Evolutionary conservation across 2,113 vertebrate genomes (phyloP).

Genomic region (Pterocles burchelli): DNA sequence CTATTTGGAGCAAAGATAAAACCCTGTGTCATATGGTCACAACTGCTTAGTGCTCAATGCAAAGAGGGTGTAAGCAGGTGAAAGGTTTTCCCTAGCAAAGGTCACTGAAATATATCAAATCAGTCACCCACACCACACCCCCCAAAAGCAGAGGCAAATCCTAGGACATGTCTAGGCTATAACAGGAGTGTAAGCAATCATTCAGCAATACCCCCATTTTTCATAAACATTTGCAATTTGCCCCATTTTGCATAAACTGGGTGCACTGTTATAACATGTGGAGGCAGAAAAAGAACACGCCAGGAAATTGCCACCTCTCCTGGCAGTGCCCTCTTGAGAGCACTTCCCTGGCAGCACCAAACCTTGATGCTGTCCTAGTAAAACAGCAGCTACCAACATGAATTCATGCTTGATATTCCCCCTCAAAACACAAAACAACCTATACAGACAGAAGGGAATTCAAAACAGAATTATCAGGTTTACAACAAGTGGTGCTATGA

Average conservation of each 20-base stretch:
- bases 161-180: background rate
- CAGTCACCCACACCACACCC: rapidly evolving
- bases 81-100: background rate
- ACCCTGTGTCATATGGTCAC: background rate
- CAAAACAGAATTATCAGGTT: background rate
- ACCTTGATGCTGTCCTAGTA: background rate
- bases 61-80: background rate
- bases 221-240: background rate
- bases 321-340: rapidly evolving
- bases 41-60: background rate
- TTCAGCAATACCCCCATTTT: background rate
- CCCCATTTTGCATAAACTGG: background rate
- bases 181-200: background rate
- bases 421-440: background rate
- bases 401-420: background rate
- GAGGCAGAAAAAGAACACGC: background rate
- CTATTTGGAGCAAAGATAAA: background rate
- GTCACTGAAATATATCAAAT: background rate
- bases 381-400: background rate
- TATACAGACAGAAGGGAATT: background rate
- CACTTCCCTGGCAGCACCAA: background rate
- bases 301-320: background rate
- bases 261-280: background rate
- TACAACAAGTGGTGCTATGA: background rate
- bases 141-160: background rate